A percentile compares a stretch with the other conserved stretches of the same genome.
These are phyloP conservation scores for Rosalia funebris DNA, from an alignment of 2,888 invertebrate species.

Conservation along the genomic window DNA sequence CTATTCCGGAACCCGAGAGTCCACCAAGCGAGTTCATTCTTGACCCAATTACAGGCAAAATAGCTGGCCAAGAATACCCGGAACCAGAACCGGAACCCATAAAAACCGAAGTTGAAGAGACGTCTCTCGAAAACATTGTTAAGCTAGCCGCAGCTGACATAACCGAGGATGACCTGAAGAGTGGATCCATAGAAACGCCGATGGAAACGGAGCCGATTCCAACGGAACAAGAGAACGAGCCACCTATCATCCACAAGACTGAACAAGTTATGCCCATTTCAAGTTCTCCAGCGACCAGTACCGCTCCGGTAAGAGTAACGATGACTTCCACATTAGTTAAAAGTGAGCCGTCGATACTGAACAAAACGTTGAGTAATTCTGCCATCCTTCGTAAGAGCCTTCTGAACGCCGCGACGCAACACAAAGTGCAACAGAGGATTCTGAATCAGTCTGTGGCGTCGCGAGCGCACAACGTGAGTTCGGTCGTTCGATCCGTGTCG, in stretches of 20 bases:
- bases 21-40: constrained; percentile 76
- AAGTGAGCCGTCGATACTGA: constrained; percentile 59
- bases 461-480: constrained; percentile 34
- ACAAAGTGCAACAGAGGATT: constrained; percentile 41
- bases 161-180: constrained; percentile 55
- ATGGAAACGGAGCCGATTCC: constrained; percentile 32
- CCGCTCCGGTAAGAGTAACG: constrained; percentile 26
- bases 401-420: constrained; percentile 33
- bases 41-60: constrained; percentile 66
- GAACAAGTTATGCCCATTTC: constrained; percentile 9
- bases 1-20: constrained; percentile 70
- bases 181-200: constrained; percentile 37
- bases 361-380: constrained; percentile 56
- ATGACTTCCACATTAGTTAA: constrained; percentile 51
- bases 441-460: constrained; percentile 44
- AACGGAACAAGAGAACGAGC: constrained; percentile 5
- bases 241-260: constrained; percentile 3
- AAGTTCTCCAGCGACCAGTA: constrained; percentile 24
- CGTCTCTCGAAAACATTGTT: constrained; percentile 57
- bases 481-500: constrained; percentile 31
- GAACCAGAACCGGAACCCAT: constrained; percentile 55
- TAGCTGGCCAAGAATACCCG: constrained; percentile 45
- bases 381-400: constrained; percentile 58
- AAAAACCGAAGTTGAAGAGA: constrained; percentile 31
- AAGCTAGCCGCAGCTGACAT: constrained; percentile 60